These are phyloP conservation scores for Elegia similella DNA, from an alignment of 2,888 invertebrate genomes.

Conservation along the genomic window DNA sequence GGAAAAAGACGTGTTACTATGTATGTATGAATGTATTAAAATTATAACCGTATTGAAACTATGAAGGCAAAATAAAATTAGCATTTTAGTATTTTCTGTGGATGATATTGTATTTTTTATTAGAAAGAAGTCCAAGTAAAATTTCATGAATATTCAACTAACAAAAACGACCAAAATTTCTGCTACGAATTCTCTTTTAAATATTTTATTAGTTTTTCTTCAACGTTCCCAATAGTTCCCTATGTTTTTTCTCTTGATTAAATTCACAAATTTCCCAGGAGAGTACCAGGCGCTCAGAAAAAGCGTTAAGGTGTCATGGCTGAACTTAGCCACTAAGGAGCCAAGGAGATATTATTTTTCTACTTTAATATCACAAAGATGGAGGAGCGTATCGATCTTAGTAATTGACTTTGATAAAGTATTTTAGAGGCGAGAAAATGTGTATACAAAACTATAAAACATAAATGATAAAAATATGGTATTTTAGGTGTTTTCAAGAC, in stretches of 20 bases:
- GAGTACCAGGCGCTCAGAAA: slow-evolving; percentile 4
- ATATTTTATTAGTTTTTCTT: neutral
- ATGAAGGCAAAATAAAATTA: too few species aligned
- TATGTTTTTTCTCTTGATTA: slow-evolving; percentile 15
- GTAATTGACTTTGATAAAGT: neutral
- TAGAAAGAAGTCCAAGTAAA: too few species aligned
- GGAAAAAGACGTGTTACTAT: too few species aligned
- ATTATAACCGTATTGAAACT: too few species aligned
- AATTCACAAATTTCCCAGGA: slow-evolving; percentile 17
- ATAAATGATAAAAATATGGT: neutral
- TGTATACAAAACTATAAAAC: neutral
- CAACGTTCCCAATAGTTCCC: neutral
- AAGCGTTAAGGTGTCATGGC: slow-evolving; percentile 10
- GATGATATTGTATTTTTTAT: too few species aligned
- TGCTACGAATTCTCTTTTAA: too few species aligned
- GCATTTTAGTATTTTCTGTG: too few species aligned
- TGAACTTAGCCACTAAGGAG: neutral
- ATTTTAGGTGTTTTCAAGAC: too few species aligned
- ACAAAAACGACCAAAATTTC: too few species aligned
- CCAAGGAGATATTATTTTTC: neutral
- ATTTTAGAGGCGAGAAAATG: neutral
- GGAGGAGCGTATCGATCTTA: neutral
- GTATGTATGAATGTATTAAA: too few species aligned
- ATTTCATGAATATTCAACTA: too few species aligned
- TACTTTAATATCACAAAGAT: neutral